phyloP scores from a whole-genome alignment of 23 tunicate species.

The Corella eumyota region DNA sequence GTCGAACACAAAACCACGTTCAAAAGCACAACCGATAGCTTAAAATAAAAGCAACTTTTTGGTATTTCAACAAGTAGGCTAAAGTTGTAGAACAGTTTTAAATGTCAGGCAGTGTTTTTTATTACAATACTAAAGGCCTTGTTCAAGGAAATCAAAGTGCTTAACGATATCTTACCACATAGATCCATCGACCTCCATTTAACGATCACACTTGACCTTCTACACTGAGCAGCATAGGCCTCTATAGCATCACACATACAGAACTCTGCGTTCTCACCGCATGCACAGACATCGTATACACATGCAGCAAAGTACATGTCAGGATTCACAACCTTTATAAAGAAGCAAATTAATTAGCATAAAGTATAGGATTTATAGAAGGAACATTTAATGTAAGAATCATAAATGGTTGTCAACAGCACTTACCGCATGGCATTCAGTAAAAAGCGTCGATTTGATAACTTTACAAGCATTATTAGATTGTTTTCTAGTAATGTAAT shows the following conservation, averaged over 20 bases:
- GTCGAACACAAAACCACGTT: slow-evolving; percentile 69
- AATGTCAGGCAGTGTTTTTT: too few species aligned
- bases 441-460: slow-evolving; percentile 27
- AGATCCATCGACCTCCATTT: slow-evolving; percentile 31
- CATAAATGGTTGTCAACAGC: too few species aligned
- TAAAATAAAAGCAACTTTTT: too few species aligned
- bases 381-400: too few species aligned
- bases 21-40: slow-evolving; percentile 32
- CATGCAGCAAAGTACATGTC: slow-evolving; percentile 65
- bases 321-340: slow-evolving; percentile 61
- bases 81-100: too few species aligned
- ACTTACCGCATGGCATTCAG: slow-evolving; percentile 61
- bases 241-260: slow-evolving; percentile 63
- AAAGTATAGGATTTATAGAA: too few species aligned
- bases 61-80: too few species aligned
- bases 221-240: slow-evolving; percentile 80
- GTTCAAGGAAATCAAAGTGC: too few species aligned
- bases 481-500: slow-evolving; percentile 32
- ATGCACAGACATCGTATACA: slow-evolving; percentile 67
- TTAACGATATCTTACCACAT: slow-evolving; percentile 10
- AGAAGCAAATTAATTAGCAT: too few species aligned
- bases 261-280: slow-evolving; percentile 43
- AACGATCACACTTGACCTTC: slow-evolving; percentile 44
- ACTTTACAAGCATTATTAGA: slow-evolving; percentile 53
- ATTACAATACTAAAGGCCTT: too few species aligned